These are phyloP conservation scores for Orchesellides sinensis DNA, from an alignment of 2,888 invertebrate species.

Conservation along the genomic window DNA sequence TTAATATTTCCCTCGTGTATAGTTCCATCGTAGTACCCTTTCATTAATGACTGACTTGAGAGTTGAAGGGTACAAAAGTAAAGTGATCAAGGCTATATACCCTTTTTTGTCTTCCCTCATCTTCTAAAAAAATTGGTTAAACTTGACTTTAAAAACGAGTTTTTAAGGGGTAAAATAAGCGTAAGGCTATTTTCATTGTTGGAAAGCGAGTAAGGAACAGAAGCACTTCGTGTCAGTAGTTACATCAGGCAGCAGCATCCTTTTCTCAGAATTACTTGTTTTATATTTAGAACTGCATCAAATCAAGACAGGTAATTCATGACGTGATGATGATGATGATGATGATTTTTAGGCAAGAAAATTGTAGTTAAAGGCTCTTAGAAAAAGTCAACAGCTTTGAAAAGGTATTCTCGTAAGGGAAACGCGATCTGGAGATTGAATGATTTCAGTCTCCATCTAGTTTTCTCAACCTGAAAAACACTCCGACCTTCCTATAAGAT, in stretches of 20 bases:
- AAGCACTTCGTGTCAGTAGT: too few relatives aligned
- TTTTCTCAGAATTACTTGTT: too few relatives aligned
- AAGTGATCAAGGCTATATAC: not conserved
- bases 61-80: slow-evolving; percentile 30
- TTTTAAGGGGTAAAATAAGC: slow-evolving; percentile 32
- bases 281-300: not conserved
- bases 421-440: too few relatives aligned
- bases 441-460: slow-evolving; percentile 49
- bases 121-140: slow-evolving; percentile 24
- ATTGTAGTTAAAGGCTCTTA: not conserved
- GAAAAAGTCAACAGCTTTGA: not conserved
- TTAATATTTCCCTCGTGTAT: slow-evolving; percentile 15
- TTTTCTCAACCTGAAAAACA: not conserved
- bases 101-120: not conserved
- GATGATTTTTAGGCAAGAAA: not conserved
- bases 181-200: not conserved
- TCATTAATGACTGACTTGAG: slow-evolving; percentile 46
- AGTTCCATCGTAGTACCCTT: slow-evolving; percentile 21
- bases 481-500: too few relatives aligned
- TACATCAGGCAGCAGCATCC: too few relatives aligned
- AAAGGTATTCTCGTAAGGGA: too few relatives aligned
- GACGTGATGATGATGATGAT: not conserved
- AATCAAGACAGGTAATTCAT: slow-evolving; percentile 4
- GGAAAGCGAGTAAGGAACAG: slow-evolving; percentile 1
- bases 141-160: slow-evolving; percentile 39